Evolutionary conservation across 2,797 vertebrate genomes (phyloP).

Genomic region (Spinus olivaceus): DNA sequence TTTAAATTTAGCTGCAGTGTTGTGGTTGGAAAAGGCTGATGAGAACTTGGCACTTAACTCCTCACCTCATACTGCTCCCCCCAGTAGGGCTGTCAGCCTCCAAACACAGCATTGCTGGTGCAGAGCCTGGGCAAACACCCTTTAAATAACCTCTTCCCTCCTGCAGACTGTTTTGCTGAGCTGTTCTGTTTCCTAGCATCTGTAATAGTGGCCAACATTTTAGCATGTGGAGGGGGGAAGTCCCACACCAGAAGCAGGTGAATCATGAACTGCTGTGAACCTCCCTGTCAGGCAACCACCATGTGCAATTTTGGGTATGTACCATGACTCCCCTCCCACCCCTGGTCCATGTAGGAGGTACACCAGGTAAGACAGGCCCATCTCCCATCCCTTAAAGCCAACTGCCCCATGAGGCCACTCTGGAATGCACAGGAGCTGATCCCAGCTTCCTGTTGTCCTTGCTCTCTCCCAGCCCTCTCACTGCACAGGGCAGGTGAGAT

Average conservation of each 20-base stretch:
- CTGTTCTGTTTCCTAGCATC: background rate
- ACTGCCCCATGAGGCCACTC: background rate
- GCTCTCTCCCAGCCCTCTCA: background rate
- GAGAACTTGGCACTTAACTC: slow-evolving; percentile 14
- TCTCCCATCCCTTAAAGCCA: background rate
- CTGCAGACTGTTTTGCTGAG: background rate
- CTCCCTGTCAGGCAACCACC: background rate
- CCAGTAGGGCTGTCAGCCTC: background rate
- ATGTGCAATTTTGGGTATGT: background rate
- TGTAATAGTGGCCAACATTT: background rate
- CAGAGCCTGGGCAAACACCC: background rate
- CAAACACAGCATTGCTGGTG: background rate
- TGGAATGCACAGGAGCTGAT: background rate
- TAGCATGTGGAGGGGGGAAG: background rate
- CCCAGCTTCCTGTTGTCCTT: background rate
- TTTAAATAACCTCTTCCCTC: slow-evolving; percentile 1
- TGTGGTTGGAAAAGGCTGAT: slow-evolving; percentile 24
- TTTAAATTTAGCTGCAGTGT: slow-evolving; percentile 53
- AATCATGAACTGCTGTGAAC: background rate
- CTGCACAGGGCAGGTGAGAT: background rate
- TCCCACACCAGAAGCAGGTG: background rate
- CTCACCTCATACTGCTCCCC: background rate
- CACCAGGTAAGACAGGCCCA: background rate
- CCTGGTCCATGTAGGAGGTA: background rate
- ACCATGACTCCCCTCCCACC: background rate